A percentile compares a stretch with the other conserved stretches of the same genome.
These are phyloP conservation scores for Mercenaria mercenaria DNA, from an alignment of 1,140 invertebrate genomes.

Conservation along the genomic window DNA sequence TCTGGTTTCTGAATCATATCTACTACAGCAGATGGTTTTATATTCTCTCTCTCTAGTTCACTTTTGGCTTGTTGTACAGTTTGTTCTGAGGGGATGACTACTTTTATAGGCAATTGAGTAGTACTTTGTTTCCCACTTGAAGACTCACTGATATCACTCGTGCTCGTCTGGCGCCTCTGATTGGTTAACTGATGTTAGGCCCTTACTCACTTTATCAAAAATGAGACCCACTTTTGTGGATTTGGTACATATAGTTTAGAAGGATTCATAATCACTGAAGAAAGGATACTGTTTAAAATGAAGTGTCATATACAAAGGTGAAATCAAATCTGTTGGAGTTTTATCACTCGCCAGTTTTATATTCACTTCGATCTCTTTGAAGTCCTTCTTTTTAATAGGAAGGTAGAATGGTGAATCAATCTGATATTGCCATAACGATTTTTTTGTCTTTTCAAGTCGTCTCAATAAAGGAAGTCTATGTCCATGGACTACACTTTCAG, in stretches of 20 bases:
- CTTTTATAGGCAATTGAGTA: conserved; percentile 19
- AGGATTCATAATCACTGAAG: neutral
- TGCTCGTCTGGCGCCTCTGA: conserved; percentile 14
- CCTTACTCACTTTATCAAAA: too few relatives aligned
- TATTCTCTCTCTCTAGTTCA: conserved; percentile 37
- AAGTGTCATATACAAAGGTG: neutral
- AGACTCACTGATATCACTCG: conserved; percentile 24
- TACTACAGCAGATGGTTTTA: neutral
- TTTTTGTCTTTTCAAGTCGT: neutral
- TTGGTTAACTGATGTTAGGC: conserved; percentile 19
- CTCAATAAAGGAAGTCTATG: neutral
- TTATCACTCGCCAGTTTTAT: neutral
- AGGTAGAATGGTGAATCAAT: neutral
- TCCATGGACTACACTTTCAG: conserved; percentile 5
- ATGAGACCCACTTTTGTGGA: too few relatives aligned
- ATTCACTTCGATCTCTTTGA: conserved; percentile 9
- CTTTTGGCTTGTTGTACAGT: conserved; percentile 54
- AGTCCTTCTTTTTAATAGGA: neutral
- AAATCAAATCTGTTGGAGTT: neutral
- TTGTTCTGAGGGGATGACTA: conserved; percentile 57
- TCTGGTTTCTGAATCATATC: conserved; percentile 3
- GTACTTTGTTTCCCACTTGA: neutral
- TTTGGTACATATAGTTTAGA: neutral
- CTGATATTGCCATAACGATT: neutral
- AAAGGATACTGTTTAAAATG: neutral